Conservation (phyloP, 2,888 invertebrate genomes). For the Hypolimnas misippus region DNA sequence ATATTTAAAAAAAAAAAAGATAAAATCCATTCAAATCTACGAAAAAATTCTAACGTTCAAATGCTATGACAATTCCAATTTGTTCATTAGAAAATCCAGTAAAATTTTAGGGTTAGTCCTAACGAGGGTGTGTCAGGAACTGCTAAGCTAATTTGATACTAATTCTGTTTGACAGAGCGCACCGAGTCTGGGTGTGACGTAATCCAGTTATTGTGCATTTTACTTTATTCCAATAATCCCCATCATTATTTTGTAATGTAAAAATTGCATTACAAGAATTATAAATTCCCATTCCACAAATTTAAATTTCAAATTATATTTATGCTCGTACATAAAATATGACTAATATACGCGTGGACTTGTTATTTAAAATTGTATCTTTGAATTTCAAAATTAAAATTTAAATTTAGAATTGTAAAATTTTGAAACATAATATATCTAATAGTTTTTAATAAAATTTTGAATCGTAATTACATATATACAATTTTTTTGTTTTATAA, state of each 20-base stretch:
- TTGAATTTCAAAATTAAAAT: too few species aligned
- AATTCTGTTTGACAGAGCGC: conserved; percentile 6
- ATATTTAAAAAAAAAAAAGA: background rate
- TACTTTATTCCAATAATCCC: background rate
- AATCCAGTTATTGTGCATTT: background rate
- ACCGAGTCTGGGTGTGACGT: background rate
- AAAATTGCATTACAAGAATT: background rate
- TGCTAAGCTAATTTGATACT: conserved; percentile 10
- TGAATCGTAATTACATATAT: too few species aligned
- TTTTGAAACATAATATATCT: too few species aligned
- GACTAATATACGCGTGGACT: too few species aligned
- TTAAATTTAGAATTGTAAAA: too few species aligned
- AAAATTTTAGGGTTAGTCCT: conserved; percentile 11
- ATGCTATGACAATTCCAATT: background rate
- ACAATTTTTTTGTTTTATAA: too few species aligned
- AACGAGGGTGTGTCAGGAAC: conserved; percentile 9
- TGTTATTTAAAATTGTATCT: too few species aligned
- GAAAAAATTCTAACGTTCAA: background rate
- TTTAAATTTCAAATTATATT: too few species aligned
- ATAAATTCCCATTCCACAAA: background rate
- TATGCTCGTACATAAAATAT: too few species aligned
- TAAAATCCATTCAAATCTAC: background rate
- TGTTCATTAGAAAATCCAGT: background rate
- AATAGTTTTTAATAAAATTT: too few species aligned
- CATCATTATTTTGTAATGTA: background rate